Percentiles rank a stretch among this genome's conserved stretches.
Conservation (phyloP, 2,888 invertebrate species). For the Entomobrya proxima region DNA sequence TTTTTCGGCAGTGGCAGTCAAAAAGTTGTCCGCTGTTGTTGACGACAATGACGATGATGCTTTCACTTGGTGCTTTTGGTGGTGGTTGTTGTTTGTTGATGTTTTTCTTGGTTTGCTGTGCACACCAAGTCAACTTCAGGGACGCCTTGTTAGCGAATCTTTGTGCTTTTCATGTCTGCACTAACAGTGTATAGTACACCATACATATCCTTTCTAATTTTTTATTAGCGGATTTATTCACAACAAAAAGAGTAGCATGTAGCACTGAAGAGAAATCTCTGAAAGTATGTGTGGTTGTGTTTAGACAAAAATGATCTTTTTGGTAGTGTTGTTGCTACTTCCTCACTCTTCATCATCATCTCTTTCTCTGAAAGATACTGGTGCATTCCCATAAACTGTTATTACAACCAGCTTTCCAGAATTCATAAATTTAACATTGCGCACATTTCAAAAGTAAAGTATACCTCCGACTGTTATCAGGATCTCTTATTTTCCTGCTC, state of each 20-base stretch:
- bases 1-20: constrained; percentile 14
- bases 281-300: background rate
- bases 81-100: constrained; percentile 3
- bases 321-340: constrained; percentile 11
- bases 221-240: constrained; percentile 59
- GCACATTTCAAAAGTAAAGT: constrained; percentile 32
- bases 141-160: too few relatives aligned
- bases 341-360: constrained; percentile 2
- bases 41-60: background rate
- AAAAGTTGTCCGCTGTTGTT: constrained; percentile 37
- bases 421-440: constrained; percentile 62
- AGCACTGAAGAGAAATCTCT: too few relatives aligned
- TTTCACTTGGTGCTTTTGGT: background rate
- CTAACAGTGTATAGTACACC: too few relatives aligned
- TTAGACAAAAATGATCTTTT: background rate
- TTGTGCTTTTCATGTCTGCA: too few relatives aligned
- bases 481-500: background rate
- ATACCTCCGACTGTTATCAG: background rate
- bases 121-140: too few relatives aligned
- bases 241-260: too few relatives aligned
- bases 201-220: constrained; percentile 45
- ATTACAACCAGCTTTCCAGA: constrained; percentile 57
- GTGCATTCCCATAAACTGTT: constrained; percentile 62
- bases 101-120: constrained; percentile 2
- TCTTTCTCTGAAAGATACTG: constrained; percentile 34